These are phyloP conservation scores for Acanthopagrus latus DNA, from an alignment of 2,797 vertebrate genomes.

Conservation along the genomic window DNA sequence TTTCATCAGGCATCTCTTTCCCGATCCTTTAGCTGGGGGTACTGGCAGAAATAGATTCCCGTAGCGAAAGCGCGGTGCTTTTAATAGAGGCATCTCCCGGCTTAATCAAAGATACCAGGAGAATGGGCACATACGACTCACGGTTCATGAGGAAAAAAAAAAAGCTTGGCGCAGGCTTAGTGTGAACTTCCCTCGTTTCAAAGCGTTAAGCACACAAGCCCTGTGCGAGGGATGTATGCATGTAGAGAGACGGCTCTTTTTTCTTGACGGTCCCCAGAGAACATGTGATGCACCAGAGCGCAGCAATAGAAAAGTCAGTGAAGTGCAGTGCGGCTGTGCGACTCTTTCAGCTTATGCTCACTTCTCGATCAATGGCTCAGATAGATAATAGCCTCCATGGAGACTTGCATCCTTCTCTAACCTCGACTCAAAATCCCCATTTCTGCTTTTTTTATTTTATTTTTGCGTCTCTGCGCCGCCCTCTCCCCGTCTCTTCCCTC, in stretches of 20 bases:
- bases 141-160: constrained; percentile 4
- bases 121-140: constrained; percentile 40
- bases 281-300: constrained; percentile 42
- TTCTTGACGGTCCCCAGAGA: constrained; percentile 28
- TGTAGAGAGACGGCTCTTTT: constrained; percentile 25
- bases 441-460: constrained; percentile 2
- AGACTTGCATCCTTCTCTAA: constrained; percentile 52
- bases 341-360: constrained; percentile 57
- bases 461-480: constrained; percentile 19
- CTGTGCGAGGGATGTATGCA: constrained; percentile 18
- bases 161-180: constrained; percentile 18
- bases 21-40: constrained; percentile 49
- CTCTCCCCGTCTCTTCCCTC: constrained; percentile 19
- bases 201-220: constrained; percentile 6
- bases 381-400: constrained; percentile 63
- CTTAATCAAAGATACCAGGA: constrained; percentile 63
- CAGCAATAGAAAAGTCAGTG: constrained; percentile 48
- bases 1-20: constrained; percentile 58
- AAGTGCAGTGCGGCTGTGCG: constrained; percentile 38
- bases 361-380: constrained; percentile 66
- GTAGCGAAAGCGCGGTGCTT: constrained; percentile 41
- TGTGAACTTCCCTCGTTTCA: constrained; percentile 39
- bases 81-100: constrained; percentile 54
- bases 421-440: constrained; percentile 33
- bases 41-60: constrained; percentile 59